These are phyloP conservation scores for Trachelipus rathkii DNA, from an alignment of 1,140 invertebrate species.

Conservation along the genomic window DNA sequence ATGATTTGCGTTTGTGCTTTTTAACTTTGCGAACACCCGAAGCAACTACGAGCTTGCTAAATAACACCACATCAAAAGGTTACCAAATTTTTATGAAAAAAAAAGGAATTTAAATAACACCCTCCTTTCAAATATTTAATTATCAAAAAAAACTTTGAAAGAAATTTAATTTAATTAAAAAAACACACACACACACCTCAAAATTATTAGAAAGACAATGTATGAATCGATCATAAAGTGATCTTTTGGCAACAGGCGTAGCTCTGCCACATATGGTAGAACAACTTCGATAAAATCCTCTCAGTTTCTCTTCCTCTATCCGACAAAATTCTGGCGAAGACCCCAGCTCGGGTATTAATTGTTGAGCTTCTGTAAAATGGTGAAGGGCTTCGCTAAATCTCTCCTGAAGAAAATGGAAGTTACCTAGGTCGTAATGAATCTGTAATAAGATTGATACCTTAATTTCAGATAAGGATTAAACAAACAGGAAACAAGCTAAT, in stretches of 20 bases:
- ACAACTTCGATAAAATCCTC: slow-evolving; percentile 12
- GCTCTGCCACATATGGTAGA: slow-evolving; percentile 25
- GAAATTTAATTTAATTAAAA: background rate
- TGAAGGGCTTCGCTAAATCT: background rate
- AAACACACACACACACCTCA: background rate
- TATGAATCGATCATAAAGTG: slow-evolving; percentile 24
- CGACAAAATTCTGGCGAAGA: background rate
- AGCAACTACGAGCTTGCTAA: too few relatives aligned
- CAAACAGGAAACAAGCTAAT: background rate
- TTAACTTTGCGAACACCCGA: too few relatives aligned
- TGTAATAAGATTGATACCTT: background rate
- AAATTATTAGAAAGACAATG: slow-evolving; percentile 14
- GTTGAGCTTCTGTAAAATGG: background rate
- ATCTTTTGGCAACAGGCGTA: slow-evolving; percentile 17
- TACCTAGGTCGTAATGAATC: background rate
- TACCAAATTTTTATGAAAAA: too few relatives aligned
- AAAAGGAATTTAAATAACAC: too few relatives aligned
- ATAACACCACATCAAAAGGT: too few relatives aligned
- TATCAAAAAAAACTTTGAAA: too few relatives aligned
- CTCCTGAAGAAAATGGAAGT: background rate
- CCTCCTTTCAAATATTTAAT: too few relatives aligned
- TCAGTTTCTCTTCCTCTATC: background rate
- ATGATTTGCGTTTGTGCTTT: too few relatives aligned
- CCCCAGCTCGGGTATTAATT: background rate
- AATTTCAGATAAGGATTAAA: background rate